Base-by-base conservation (phyloP, 2,797 vertebrate species). In the Oreonectes daqikongensis region DNA sequence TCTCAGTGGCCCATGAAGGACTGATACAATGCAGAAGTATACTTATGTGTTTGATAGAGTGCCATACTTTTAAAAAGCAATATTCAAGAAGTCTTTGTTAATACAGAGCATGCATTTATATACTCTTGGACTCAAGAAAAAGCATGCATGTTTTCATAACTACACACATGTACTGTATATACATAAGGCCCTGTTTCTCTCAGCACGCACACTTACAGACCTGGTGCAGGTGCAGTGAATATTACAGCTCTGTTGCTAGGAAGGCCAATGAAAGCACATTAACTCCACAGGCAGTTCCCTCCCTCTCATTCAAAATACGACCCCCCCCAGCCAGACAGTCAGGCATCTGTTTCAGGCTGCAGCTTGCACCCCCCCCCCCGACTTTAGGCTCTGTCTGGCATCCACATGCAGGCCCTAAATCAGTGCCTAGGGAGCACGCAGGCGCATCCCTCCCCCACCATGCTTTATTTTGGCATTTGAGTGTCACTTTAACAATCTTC, bases 271-370 rank as follows among this genome's bases (percentile, higher is more conserved):
- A 83, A 87, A 83, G 83, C 84, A 80, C 86, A 87, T 87, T 75
- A 87, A 87, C 79, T 85, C 86, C 84, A 71, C 84, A 85, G 76
- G 87, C 86, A 83, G 79, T 85, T 85, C 82, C 77, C 73, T 32
- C 52, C 46, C 73, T 67, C 74, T 72, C 55, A 80, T 83, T 80
- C 69, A 82, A n/a, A n/a, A 26, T 79, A 59, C 64, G 26, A 77
- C 78, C 81, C 79, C 40, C 85, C 76, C 59, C 67, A 83, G 86
- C 77, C 70, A 88, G 86, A 90, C 87, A 89, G 84, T 26, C 12
- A 91, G 86, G 91, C 90, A 93, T 93, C 89, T 90, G 90, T 89
- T 85, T 91, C 92, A 86, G 88, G 90, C 90, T 85, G 80, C 85
- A 90, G 89, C 92, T 86, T 86, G 91, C 83, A 67, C 83, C 84